These are phyloP conservation scores for Nephila pilipes DNA, from an alignment of 1,140 invertebrate species.

Conservation along the genomic window DNA sequence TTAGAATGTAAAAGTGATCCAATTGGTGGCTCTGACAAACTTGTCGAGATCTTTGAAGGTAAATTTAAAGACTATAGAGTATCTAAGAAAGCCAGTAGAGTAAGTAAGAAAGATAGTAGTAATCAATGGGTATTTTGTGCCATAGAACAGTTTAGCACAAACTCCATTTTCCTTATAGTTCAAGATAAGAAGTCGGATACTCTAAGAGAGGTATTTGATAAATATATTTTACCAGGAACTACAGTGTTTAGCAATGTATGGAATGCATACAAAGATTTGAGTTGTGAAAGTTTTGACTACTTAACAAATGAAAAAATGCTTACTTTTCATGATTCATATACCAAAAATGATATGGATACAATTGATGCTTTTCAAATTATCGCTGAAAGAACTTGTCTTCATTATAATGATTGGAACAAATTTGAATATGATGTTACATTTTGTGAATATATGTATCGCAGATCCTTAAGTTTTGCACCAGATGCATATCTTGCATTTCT, in stretches of 20 bases:
- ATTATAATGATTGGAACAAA: background rate
- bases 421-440: background rate
- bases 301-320: background rate
- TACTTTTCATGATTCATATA: background rate
- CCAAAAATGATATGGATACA: background rate
- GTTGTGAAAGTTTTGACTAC: background rate
- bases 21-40: background rate
- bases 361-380: background rate
- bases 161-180: background rate
- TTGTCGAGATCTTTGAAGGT: constrained; percentile 7
- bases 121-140: constrained; percentile 11
- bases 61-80: background rate
- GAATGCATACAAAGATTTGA: background rate
- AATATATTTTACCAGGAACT: background rate
- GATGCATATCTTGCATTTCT: constrained; percentile 33
- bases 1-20: constrained; percentile 11
- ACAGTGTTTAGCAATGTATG: background rate
- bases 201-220: background rate
- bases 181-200: background rate
- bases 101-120: too few relatives aligned
- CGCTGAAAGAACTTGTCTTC: background rate
- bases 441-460: constrained; percentile 4
- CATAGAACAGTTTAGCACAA: background rate
- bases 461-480: background rate
- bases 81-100: too few relatives aligned